These are phyloP conservation scores for Mimumesa dahlbomi DNA, from an alignment of 2,888 invertebrate species.

Conservation along the genomic window DNA sequence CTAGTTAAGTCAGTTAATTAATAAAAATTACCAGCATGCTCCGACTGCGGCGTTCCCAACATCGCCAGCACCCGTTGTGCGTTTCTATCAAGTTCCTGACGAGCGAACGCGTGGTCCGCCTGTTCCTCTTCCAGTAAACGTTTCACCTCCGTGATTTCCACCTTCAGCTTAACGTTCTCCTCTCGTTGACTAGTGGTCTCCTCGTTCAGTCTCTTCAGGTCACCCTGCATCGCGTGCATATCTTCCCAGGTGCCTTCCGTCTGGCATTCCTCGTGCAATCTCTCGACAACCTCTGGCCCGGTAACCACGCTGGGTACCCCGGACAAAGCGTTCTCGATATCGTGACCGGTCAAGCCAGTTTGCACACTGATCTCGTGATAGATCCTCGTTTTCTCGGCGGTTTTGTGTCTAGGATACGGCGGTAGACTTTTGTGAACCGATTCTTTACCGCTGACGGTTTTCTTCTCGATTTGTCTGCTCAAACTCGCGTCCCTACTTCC, in stretches of 20 bases:
- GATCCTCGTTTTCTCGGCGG: conserved; percentile 84
- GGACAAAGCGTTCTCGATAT: conserved; percentile 87
- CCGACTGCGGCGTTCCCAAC: conserved; percentile 79
- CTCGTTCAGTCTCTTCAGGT: conserved; percentile 82
- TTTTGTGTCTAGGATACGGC: conserved; percentile 81
- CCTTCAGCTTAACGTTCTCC: conserved; percentile 84
- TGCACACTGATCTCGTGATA: conserved; percentile 91
- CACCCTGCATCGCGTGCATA: conserved; percentile 83
- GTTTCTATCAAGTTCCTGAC: conserved; percentile 88
- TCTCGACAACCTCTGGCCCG: conserved; percentile 80
- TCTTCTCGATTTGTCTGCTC: conserved; percentile 74
- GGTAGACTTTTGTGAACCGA: conserved; percentile 79
- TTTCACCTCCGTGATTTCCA: conserved; percentile 83
- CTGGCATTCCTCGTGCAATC: conserved; percentile 83
- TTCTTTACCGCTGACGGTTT: conserved; percentile 64
- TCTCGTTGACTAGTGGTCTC: conserved; percentile 67
- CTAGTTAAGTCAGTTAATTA: too few relatives aligned
- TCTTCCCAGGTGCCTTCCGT: conserved; percentile 86
- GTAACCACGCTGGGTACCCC: conserved; percentile 80
- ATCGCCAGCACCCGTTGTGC: conserved; percentile 86
- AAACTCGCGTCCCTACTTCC: conserved; percentile 81
- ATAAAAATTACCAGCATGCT: conserved; percentile 68
- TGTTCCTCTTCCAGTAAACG: conserved; percentile 86
- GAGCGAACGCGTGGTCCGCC: conserved; percentile 87
- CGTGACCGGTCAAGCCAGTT: conserved; percentile 87